Conservation (phyloP, 2,113 vertebrate species). For the Campylorhamphus procurvoides region DNA sequence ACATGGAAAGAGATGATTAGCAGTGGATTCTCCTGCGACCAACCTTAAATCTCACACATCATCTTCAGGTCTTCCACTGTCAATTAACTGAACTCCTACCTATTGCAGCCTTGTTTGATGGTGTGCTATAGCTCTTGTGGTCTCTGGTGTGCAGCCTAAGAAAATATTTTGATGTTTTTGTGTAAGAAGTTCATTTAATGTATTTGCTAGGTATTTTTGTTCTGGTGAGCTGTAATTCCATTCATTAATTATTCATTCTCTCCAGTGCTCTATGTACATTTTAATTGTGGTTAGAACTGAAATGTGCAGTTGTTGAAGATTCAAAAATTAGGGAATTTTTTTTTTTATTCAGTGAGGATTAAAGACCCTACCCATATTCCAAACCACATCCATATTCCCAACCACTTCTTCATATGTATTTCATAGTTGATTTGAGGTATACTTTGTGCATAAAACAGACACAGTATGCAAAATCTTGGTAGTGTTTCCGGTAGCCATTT, state of each 20-base stretch:
- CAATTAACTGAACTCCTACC: background rate
- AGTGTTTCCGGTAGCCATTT: conserved; percentile 18
- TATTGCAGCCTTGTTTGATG: background rate
- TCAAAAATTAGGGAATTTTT: background rate
- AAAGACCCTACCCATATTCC: background rate
- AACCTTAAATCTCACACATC: background rate
- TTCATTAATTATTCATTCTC: background rate
- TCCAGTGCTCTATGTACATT: background rate
- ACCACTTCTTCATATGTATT: background rate
- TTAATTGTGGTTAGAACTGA: background rate
- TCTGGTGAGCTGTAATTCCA: background rate
- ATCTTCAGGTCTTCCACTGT: background rate
- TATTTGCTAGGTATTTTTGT: background rate
- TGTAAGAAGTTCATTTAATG: background rate
- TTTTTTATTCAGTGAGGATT: background rate
- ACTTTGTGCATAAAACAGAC: background rate
- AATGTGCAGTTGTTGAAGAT: background rate
- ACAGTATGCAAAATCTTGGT: background rate
- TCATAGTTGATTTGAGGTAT: background rate
- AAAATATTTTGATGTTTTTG: background rate
- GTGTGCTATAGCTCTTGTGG: background rate
- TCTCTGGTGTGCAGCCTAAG: background rate
- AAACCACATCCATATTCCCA: background rate
- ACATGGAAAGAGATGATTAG: background rate
- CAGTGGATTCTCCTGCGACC: background rate